Base-by-base conservation (phyloP, 1,140 invertebrate genomes). In the Stegodyphus mimosarum region DNA sequence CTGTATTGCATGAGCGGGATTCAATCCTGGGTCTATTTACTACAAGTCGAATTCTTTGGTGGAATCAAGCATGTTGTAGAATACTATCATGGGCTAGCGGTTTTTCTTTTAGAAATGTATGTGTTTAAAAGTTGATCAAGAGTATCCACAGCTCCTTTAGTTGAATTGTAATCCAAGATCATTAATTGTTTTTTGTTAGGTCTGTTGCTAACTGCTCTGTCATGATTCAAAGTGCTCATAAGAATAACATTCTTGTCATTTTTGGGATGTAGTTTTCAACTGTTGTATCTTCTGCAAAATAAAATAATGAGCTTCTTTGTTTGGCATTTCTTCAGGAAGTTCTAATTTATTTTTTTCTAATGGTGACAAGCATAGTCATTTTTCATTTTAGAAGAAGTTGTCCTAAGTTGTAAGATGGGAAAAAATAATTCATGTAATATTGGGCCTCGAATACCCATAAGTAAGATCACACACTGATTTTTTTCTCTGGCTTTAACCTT, bases 111-210 rank as follows among this genome's bases (percentile, higher is more conserved):
- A 73, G 77, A 83, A 71, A 89, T 89, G 80, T 89, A 89, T 18
- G 86, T 87, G 15, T 88, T 87, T 73, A 88, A 89, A 88, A 92
- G 89, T 85, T 91, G 87, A 74, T 92, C 90, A 33, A 91, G 76
- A 13, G 87, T 89, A 83, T 92, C 91, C 5, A 91, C 90, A 52
- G 89, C 91, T 51, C 90, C 89, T 89, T 92, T 92, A 5, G 89
- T 90, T 53, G 76, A 80, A 88, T 90, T 91, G 87, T 92, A 92
- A 76, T 67, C 48, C 7, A 50, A 69, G 33, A 79, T 69, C 10
- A 79, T 89, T n/a, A 69, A 69, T 69, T 0, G 33, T 33, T 33
- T 33, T 33, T 33, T 33, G 33, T 33, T 3, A 33, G 33, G 33
- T 33, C 33, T 33, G 33, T 33, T 33, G 33, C 33, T 33, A 33